These are phyloP conservation scores for Netelia fuscicornis DNA, from an alignment of 2,888 invertebrate species.

Conservation along the genomic window DNA sequence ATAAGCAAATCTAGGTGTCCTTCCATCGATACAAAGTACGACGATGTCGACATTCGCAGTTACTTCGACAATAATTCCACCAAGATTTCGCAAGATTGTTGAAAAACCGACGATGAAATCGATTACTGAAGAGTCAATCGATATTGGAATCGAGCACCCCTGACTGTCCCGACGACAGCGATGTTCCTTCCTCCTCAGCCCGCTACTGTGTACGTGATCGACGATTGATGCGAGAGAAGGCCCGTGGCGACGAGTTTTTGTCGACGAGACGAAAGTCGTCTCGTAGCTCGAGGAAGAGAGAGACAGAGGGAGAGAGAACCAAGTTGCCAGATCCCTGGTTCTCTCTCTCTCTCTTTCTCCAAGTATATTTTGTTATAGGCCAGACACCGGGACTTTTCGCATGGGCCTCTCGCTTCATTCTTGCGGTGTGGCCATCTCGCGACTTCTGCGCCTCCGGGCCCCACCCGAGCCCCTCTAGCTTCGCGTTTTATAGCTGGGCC, in stretches of 20 bases:
- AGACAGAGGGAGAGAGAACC: constrained; percentile 4
- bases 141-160: constrained; percentile 64
- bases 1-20: constrained; percentile 7
- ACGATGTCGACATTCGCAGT: constrained; percentile 15
- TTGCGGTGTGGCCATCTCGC: constrained; percentile 75
- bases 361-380: constrained; percentile 79
- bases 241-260: constrained; percentile 84
- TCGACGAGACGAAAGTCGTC: constrained; percentile 58
- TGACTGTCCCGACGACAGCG: constrained; percentile 47
- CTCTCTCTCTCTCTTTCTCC: constrained; percentile 53
- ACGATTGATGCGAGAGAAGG: constrained; percentile 73
- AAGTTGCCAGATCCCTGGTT: neutral
- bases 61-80: constrained; percentile 10
- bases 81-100: neutral
- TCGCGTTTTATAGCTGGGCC: constrained; percentile 82
- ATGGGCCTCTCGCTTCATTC: constrained; percentile 69
- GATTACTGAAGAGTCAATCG: constrained; percentile 18
- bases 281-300: constrained; percentile 68
- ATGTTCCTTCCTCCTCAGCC: constrained; percentile 22
- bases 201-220: constrained; percentile 62
- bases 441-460: constrained; percentile 56
- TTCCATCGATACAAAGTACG: neutral
- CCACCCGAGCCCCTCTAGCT: constrained; percentile 71
- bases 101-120: constrained; percentile 12
- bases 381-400: constrained; percentile 40